A percentile compares a stretch with the other conserved stretches of the same genome.
These are phyloP conservation scores for Lacanobia wlatinum DNA, from an alignment of 2,888 invertebrate genomes.

Conservation along the genomic window DNA sequence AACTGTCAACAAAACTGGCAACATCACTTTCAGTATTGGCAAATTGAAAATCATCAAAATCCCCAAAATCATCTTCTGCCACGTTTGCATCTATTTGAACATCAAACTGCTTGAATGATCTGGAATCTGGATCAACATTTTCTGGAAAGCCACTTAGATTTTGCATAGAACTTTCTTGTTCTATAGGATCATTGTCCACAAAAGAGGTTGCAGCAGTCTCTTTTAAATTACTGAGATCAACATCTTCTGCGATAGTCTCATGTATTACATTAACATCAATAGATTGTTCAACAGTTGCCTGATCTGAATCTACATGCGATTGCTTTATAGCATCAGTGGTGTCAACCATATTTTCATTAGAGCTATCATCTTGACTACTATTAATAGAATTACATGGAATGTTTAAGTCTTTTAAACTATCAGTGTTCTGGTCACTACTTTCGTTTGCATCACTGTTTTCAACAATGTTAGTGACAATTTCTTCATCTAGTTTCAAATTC, in stretches of 20 bases:
- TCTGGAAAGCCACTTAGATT: slow-evolving; percentile 25
- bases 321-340: slow-evolving; percentile 46
- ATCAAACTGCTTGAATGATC: slow-evolving; percentile 22
- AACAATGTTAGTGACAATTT: slow-evolving; percentile 66
- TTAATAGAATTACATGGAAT: slow-evolving; percentile 64
- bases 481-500: slow-evolving; percentile 78
- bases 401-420: slow-evolving; percentile 62
- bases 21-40: slow-evolving; percentile 69
- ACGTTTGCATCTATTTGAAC: slow-evolving; percentile 46
- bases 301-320: slow-evolving; percentile 48
- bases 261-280: slow-evolving; percentile 29
- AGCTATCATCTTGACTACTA: slow-evolving; percentile 58
- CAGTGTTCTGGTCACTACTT: slow-evolving; percentile 58
- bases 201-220: slow-evolving; percentile 23
- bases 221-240: slow-evolving; percentile 22
- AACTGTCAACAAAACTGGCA: slow-evolving; percentile 68
- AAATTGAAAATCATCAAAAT: slow-evolving; percentile 90
- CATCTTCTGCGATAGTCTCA: slow-evolving; percentile 16
- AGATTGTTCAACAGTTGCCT: slow-evolving; percentile 40
- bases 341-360: slow-evolving; percentile 63
- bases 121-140: slow-evolving; percentile 5
- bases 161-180: slow-evolving; percentile 15
- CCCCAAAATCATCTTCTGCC: slow-evolving; percentile 86
- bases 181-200: slow-evolving; percentile 20
- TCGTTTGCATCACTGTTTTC: slow-evolving; percentile 62